Evolutionary conservation across 2,888 invertebrate species (phyloP).

Genomic region (Metopia argyrocephala): DNA sequence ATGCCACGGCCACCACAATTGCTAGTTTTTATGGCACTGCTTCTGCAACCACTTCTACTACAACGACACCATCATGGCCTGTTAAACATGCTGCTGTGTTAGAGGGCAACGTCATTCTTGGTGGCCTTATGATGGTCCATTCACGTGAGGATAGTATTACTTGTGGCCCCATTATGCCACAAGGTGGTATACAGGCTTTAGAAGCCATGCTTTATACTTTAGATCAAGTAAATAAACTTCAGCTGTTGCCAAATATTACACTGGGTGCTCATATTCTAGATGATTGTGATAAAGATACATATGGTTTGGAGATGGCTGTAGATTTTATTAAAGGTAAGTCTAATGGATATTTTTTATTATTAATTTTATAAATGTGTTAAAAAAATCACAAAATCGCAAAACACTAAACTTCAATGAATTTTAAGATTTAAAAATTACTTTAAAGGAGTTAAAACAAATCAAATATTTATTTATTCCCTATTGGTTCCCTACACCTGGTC

Average conservation of each 20-base stretch:
- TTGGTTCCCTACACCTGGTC: too few relatives aligned
- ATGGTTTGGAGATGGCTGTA: slow-evolving; percentile 96
- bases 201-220: slow-evolving; percentile 95
- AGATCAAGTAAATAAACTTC: slow-evolving; percentile 86
- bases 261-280: slow-evolving; percentile 94
- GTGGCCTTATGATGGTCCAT: slow-evolving; percentile 97
- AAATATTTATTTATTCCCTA: too few relatives aligned
- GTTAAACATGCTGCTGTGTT: slow-evolving; percentile 91
- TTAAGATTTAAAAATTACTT: too few relatives aligned
- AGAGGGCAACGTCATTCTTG: slow-evolving; percentile 92
- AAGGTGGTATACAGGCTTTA: slow-evolving; percentile 92
- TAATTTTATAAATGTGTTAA: not conserved
- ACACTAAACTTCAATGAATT: too few relatives aligned
- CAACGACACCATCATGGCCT: slow-evolving; percentile 82
- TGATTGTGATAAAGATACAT: slow-evolving; percentile 97
- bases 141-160: slow-evolving; percentile 92
- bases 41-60: slow-evolving; percentile 51
- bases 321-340: slow-evolving; percentile 96
- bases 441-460: too few relatives aligned
- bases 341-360: not conserved
- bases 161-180: slow-evolving; percentile 96
- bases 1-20: slow-evolving; percentile 3
- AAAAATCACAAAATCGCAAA: too few relatives aligned
- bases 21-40: slow-evolving; percentile 20
- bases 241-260: slow-evolving; percentile 86